phyloP scores from a whole-genome alignment of 2,888 invertebrate genomes.

The Erebia ligea region DNA sequence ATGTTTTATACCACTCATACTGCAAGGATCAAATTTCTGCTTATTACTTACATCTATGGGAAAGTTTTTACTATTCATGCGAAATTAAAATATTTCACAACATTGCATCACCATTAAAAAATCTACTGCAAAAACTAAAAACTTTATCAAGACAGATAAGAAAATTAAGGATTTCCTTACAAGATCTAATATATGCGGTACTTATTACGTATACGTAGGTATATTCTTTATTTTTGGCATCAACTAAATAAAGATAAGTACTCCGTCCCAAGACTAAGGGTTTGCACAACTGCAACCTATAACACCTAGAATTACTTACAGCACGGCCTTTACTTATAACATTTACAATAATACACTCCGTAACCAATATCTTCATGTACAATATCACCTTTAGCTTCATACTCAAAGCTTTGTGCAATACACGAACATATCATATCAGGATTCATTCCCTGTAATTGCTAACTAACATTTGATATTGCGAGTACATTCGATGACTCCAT shows the following conservation, averaged over 20 bases:
- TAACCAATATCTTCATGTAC: slow-evolving; percentile 6
- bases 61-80: neutral
- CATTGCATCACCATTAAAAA: too few species aligned
- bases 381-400: slow-evolving; percentile 14
- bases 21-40: too few species aligned
- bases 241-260: neutral
- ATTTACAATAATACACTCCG: slow-evolving; percentile 9
- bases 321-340: slow-evolving; percentile 13
- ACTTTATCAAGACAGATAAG: too few species aligned
- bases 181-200: too few species aligned
- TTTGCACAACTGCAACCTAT: slow-evolving; percentile 15
- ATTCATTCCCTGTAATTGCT: slow-evolving; percentile 35
- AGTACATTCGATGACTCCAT: slow-evolving; percentile 49
- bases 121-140: too few species aligned
- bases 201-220: too few species aligned
- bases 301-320: slow-evolving; percentile 8
- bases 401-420: slow-evolving; percentile 9
- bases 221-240: too few species aligned
- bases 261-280: neutral
- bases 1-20: neutral
- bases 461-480: slow-evolving; percentile 39
- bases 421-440: slow-evolving; percentile 24
- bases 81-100: neutral
- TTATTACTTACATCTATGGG: too few species aligned
- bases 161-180: too few species aligned